Base-by-base conservation (phyloP, 2,888 invertebrate genomes). In the Acanthoscelides obtectus region DNA sequence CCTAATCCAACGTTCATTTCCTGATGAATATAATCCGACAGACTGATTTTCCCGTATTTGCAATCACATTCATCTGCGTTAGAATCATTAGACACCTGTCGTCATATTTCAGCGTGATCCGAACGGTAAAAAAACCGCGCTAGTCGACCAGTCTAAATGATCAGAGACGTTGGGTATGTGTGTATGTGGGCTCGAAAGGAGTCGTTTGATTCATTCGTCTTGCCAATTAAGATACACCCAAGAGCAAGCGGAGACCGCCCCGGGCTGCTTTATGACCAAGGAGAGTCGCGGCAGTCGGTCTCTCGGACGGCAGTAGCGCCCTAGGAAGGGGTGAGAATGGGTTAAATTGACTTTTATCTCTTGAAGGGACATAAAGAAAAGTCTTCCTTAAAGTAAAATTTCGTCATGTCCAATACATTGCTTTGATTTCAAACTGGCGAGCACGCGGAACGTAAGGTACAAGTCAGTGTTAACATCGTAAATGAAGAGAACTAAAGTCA, bases 201-300 rank as follows among this genome's bases (percentile, higher is more conserved):
- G 75, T 78, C 76, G 76, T 74, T 75, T 76, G 80, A 80, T 80
- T 79, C 79, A 80, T 80, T 79, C 79, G 77, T 79, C 78, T 79
- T 79, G 80, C 80, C 81, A 81, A 81, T 81, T 81, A 81, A 79
- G 80, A 79, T 79, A 79, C 81, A 80, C 80, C 80, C 81, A 81
- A 76, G 77, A 45, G 45, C 45, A 45, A 45, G 45, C 45, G 45
- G 45, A 12, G 45, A 45, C 45, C 45, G 45, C 45, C 45, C 45
- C 45, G 45, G 45, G 45, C 45, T 45, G 45, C 45, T 45, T 45
- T 45, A 45, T 45, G 45, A 45, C 45, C 12, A 17, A 6, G 45
- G 5, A 45, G 5, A 45, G 8, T 45, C 45, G 45, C 45, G 17
- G 45, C 45, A 45, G 45, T 45, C 45, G 45, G 45, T 45, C 45